phyloP scores from a whole-genome alignment of 2,113 vertebrate species.

The Melanerpes formicivorus region DNA sequence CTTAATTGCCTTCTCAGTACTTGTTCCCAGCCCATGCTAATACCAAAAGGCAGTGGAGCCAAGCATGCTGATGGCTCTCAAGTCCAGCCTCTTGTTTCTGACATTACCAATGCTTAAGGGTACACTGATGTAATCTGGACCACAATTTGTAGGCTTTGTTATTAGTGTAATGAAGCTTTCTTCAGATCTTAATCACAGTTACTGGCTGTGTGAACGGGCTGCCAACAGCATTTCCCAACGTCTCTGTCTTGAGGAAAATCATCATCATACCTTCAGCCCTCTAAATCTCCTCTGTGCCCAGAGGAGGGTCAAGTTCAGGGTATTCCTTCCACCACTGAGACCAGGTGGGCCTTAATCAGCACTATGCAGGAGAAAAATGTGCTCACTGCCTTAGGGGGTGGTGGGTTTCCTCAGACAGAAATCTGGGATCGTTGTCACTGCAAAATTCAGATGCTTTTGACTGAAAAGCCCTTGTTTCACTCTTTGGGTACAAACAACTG shows the following conservation, averaged over 20 bases:
- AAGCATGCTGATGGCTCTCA: neutral
- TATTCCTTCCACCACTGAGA: fast-evolving
- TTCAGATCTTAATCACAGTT: neutral
- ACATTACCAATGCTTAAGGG: neutral
- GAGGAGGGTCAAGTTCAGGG: neutral
- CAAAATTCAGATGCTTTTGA: neutral
- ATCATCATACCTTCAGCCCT: neutral
- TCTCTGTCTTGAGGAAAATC: neutral
- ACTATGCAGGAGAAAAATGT: neutral
- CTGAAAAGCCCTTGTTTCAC: neutral
- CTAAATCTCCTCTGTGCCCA: fast-evolving
- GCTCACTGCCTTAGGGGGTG: fast-evolving
- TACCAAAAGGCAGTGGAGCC: neutral
- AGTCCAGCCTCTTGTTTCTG: neutral
- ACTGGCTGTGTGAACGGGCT: neutral
- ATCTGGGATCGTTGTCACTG: neutral
- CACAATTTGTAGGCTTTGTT: neutral
- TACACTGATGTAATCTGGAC: neutral
- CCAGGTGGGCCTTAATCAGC: neutral
- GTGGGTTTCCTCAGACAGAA: neutral
- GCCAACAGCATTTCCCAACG: neutral
- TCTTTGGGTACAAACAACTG: neutral
- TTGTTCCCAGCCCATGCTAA: fast-evolving
- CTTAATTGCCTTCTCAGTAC: neutral
- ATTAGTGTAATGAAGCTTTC: neutral